Evolutionary conservation across 1,140 invertebrate species (phyloP), one percentile per base, ranked within the genome.

Genomic region (Drosophila leontia): DNA sequence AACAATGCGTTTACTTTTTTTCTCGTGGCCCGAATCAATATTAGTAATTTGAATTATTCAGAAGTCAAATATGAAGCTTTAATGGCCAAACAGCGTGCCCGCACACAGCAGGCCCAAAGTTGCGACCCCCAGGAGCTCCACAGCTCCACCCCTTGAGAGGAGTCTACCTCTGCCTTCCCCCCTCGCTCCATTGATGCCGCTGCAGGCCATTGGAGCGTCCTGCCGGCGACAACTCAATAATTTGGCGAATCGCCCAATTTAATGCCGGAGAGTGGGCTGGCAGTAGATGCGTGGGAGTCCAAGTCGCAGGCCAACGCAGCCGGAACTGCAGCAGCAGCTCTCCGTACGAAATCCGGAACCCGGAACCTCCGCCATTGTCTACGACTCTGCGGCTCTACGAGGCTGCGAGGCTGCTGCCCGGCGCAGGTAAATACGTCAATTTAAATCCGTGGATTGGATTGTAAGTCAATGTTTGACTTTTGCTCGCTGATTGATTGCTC

Each of bases 1-100:
- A 41, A 75, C 77, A 87, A 83, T 87, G 85, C 85, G 81, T 85
- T 90, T 37, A 74, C 82, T 70, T 90, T 90, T 90, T 90, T 90
- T 90, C 57, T 81, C 81, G 78, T 91, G 64, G 80, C 80, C 81
- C 78, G 80, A 91, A 92, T 92, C 91, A 92, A 92, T 92, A 92
- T 92, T 92, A 92, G 91, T 92, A 92, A 92, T 92, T 92, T 92
- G 91, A 92, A 92, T 92, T 91, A 92, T 92, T 92, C 91, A 92
- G 67, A 91, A 91, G 91, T 91, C 91, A 92, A 92, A 92, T 91
- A 92, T 92, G 91, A 92, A 92, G 91, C 91, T 92, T 92, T 92
- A 92, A 92, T 92, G 91, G 91, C 85, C 91, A 92, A 92, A 92
- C 91, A 92, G 84, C 84, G 78, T 88, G 75, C 81, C 75, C 65